Evolutionary conservation across 2,888 invertebrate species (phyloP).

Genomic region (Xanthia togata): DNA sequence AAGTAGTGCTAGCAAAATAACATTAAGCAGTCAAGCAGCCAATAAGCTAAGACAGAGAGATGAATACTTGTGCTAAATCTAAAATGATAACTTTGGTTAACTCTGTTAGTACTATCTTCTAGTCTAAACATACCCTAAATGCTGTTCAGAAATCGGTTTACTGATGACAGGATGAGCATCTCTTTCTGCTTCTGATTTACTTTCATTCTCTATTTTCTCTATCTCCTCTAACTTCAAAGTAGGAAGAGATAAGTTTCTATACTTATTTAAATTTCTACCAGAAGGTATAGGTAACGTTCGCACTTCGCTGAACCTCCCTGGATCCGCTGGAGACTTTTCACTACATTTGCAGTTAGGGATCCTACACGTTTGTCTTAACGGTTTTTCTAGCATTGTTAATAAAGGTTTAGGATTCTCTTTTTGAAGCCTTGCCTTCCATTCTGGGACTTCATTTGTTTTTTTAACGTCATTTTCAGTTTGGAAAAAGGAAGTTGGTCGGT

Average conservation of each 20-base stretch:
- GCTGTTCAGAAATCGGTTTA: conserved; percentile 89
- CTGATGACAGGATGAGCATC: conserved; percentile 74
- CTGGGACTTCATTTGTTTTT: conserved; percentile 81
- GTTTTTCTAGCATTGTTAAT: conserved; percentile 81
- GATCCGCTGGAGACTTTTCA: conserved; percentile 73
- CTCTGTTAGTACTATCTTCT: conserved; percentile 41
- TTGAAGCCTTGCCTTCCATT: conserved; percentile 85
- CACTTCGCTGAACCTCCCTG: conserved; percentile 80
- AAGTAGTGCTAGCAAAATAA: conserved; percentile 62
- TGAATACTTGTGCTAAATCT: conserved; percentile 72
- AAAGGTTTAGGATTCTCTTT: conserved; percentile 80
- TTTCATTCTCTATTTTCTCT: conserved; percentile 75
- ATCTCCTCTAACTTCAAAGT: conserved; percentile 85
- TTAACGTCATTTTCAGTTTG: conserved; percentile 77
- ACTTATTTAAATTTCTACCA: conserved; percentile 80
- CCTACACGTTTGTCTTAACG: conserved; percentile 81
- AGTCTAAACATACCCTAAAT: conserved; percentile 89
- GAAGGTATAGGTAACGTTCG: conserved; percentile 82
- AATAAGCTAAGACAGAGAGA: conserved; percentile 67
- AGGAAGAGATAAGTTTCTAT: conserved; percentile 85
- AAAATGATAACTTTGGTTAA: conserved; percentile 70
- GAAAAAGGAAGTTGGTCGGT: conserved; percentile 85
- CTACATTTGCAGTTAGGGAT: conserved; percentile 88
- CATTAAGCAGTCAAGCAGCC: conserved; percentile 71
- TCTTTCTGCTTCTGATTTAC: conserved; percentile 80